Evolutionary conservation across 35 echinoderm and acorn worm genomes (phyloP).

Genomic region (Lytechinus variegatus): DNA sequence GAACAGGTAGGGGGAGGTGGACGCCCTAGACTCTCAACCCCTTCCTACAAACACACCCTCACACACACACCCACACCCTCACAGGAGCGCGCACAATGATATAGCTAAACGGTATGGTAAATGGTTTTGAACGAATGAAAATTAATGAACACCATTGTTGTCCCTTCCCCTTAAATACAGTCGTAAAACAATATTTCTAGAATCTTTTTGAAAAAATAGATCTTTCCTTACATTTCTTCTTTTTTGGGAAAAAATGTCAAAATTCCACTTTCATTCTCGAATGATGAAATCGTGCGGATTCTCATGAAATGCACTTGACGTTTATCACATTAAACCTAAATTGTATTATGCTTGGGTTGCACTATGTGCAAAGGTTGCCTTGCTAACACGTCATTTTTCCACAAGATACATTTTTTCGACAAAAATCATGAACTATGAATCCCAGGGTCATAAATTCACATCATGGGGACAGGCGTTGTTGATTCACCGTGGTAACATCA

Average conservation of each 20-base stretch:
- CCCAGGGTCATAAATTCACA: not conserved
- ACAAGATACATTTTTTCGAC: not conserved
- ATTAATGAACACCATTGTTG: not conserved
- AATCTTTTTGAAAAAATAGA: not conserved
- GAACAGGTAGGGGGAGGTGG: too few species aligned
- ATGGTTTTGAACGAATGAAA: too few species aligned
- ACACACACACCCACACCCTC: too few species aligned
- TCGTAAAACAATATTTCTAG: not conserved
- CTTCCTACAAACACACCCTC: too few species aligned
- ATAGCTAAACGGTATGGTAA: too few species aligned
- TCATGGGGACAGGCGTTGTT: not conserved
- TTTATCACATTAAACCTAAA: not conserved
- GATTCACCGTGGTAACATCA: not conserved
- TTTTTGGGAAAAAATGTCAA: not conserved
- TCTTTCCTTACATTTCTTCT: not conserved
- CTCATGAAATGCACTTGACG: not conserved
- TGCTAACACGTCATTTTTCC: not conserved
- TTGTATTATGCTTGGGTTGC: conserved; percentile 1
- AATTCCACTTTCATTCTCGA: not conserved
- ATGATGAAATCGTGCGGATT: not conserved
- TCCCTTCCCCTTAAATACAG: not conserved
- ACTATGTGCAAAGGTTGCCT: conserved; percentile 5
- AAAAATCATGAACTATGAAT: conserved; percentile 7
- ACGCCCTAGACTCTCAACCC: too few species aligned
- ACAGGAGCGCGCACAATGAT: too few species aligned